phyloP scores from a whole-genome alignment of 2,888 invertebrate species.

The Nemurella pictetii region DNA sequence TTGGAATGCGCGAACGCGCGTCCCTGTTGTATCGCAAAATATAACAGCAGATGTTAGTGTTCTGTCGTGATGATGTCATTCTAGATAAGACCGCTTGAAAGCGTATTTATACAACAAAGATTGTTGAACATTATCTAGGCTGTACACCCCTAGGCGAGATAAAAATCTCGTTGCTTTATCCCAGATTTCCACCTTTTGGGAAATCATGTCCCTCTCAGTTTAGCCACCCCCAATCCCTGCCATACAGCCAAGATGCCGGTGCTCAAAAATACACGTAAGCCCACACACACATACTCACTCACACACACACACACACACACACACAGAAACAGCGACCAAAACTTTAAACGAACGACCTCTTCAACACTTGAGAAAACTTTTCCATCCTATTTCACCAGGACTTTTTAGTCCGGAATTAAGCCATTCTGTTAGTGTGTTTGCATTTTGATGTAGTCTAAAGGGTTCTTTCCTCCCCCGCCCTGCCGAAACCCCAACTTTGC shows the following conservation, averaged over 20 bases:
- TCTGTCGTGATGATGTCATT: background rate
- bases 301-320: background rate
- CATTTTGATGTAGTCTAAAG: constrained; percentile 30
- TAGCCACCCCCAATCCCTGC: background rate
- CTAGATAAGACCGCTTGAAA: background rate
- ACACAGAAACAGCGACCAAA: background rate
- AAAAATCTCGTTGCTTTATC: background rate
- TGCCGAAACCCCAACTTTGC: constrained; percentile 9
- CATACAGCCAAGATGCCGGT: too few relatives aligned
- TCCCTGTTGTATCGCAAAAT: background rate
- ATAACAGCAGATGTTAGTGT: background rate
- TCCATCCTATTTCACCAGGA: background rate
- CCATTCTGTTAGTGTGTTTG: constrained; percentile 31
- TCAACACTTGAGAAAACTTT: constrained; percentile 24
- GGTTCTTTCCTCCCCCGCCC: constrained; percentile 8
- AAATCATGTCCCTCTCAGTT: constrained; percentile 9
- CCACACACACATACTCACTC: too few relatives aligned
- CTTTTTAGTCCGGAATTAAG: constrained; percentile 24
- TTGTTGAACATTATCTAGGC: background rate
- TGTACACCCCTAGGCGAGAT: background rate
- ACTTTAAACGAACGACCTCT: constrained; percentile 1
- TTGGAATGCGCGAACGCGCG: background rate
- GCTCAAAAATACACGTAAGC: too few relatives aligned
- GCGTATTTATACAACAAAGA: background rate
- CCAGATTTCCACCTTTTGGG: constrained; percentile 13